These are phyloP conservation scores for Episyrphus balteatus DNA, from an alignment of 1,140 invertebrate genomes.

Conservation along the genomic window DNA sequence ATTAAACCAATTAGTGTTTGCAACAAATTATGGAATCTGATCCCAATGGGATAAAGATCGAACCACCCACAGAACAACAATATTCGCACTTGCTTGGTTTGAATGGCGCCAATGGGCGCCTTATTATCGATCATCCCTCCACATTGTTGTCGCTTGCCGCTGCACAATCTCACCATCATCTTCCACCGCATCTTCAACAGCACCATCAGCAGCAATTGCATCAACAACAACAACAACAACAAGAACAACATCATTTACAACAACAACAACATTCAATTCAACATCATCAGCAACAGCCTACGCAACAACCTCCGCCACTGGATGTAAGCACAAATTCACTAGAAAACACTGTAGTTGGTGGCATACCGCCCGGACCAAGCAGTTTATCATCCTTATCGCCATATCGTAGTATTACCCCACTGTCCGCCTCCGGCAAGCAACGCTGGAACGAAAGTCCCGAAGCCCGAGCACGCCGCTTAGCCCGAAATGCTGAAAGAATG, in stretches of 20 bases:
- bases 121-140: constrained; percentile 33
- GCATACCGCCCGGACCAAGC: constrained; percentile 1
- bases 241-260: constrained; percentile 22
- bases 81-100: constrained; percentile 32
- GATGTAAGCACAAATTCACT: background rate
- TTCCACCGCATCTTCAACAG: constrained; percentile 15
- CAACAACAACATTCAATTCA: constrained; percentile 21
- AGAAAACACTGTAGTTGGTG: constrained; percentile 4
- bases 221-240: constrained; percentile 1
- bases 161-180: constrained; percentile 11
- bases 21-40: constrained; percentile 36
- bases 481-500: constrained; percentile 37
- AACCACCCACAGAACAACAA: constrained; percentile 30
- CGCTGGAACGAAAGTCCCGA: constrained; percentile 36
- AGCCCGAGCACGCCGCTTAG: constrained; percentile 30
- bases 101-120: constrained; percentile 32
- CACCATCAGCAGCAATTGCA: background rate
- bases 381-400: constrained; percentile 4
- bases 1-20: constrained; percentile 14
- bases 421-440: constrained; percentile 14
- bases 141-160: constrained; percentile 31
- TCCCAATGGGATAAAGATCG: constrained; percentile 37
- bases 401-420: too few relatives aligned
- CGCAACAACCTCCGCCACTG: constrained; percentile 13
- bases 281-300: constrained; percentile 13